Conservation (phyloP, 35 echinoderm and acorn worm genomes). For the Apostichopus parvimensis region DNA sequence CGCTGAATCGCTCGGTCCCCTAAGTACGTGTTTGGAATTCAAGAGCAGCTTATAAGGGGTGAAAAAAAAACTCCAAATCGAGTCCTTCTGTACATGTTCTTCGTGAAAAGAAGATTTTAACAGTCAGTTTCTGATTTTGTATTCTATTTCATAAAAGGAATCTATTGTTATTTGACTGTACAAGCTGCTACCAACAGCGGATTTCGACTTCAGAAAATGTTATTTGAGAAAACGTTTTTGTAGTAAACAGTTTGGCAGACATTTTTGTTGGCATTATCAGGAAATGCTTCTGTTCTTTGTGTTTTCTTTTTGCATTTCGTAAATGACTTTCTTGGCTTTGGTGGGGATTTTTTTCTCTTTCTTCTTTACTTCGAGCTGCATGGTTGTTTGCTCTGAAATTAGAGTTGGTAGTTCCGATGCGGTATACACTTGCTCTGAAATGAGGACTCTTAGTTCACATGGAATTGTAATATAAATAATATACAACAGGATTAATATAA, state of each 20-base stretch:
- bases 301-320: conserved; percentile 33
- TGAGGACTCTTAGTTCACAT: too few relatives aligned
- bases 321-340: background rate
- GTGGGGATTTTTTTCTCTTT: too few relatives aligned
- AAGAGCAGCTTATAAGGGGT: conserved; percentile 12
- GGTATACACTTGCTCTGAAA: too few relatives aligned
- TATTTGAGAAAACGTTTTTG: conserved; percentile 42
- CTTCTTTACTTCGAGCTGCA: background rate
- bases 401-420: too few relatives aligned
- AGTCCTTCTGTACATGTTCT: background rate
- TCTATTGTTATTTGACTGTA: background rate
- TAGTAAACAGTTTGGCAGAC: background rate
- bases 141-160: conserved; percentile 39
- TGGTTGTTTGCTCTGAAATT: too few relatives aligned
- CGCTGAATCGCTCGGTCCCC: conserved; percentile 27
- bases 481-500: too few relatives aligned
- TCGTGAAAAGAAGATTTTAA: background rate
- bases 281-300: conserved; percentile 16
- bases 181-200: background rate
- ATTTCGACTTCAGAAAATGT: background rate
- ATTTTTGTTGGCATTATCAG: conserved; percentile 21
- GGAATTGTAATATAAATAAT: too few relatives aligned
- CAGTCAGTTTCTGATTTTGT: conserved; percentile 34
- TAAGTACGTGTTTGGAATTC: conserved; percentile 50
- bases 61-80: background rate